Conservation (phyloP, 1,140 invertebrate species). For the Drosophila quadrilineata region DNA sequence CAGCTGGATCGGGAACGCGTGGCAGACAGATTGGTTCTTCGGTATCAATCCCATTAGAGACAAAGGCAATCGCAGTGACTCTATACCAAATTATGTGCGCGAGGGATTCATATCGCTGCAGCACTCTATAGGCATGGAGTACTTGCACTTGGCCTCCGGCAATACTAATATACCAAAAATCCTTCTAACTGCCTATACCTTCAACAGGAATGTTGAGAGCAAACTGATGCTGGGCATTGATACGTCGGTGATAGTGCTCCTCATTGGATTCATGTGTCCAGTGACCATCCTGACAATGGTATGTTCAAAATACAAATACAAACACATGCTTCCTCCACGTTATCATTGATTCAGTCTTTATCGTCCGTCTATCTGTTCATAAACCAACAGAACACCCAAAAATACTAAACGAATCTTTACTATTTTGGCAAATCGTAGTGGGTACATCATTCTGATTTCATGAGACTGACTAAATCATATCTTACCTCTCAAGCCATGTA, state of each 20-base stretch:
- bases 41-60: background rate
- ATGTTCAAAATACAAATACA: background rate
- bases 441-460: too few relatives aligned
- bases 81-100: constrained; percentile 6
- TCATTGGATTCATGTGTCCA: constrained; percentile 38
- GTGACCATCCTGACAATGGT: constrained; percentile 32
- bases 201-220: background rate
- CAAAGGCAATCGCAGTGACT: background rate
- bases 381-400: too few relatives aligned
- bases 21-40: background rate
- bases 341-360: too few relatives aligned
- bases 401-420: too few relatives aligned
- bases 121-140: constrained; percentile 13
- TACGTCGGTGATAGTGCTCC: constrained; percentile 3
- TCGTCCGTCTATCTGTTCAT: too few relatives aligned
- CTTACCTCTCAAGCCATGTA: too few relatives aligned
- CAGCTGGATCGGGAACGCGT: constrained; percentile 26
- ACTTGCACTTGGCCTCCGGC: constrained; percentile 4
- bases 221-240: constrained; percentile 7
- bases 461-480: too few relatives aligned
- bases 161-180: background rate
- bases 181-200: background rate
- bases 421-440: too few relatives aligned
- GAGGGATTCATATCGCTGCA: constrained; percentile 38
- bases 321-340: background rate